Conservation (phyloP, 2,113 vertebrate genomes). For the Ancistrus triradiatus region DNA sequence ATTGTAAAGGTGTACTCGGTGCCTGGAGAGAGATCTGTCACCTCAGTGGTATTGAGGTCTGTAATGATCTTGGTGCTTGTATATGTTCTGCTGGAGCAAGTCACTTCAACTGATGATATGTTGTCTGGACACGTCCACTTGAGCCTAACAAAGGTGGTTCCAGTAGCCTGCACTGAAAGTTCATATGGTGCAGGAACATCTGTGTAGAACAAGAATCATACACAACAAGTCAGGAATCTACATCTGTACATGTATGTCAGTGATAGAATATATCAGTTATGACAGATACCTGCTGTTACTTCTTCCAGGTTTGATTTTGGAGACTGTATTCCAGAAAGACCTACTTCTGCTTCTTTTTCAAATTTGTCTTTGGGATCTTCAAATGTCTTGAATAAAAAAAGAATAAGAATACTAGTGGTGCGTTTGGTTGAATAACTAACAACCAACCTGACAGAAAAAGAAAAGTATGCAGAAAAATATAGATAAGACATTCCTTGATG, state of each 20-base stretch:
- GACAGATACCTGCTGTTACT: background rate
- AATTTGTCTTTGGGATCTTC: background rate
- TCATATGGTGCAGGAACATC: slow-evolving; percentile 33
- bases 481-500: background rate
- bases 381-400: background rate
- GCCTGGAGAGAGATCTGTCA: slow-evolving; percentile 40
- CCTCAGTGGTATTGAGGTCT: slow-evolving; percentile 7
- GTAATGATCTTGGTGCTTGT: background rate
- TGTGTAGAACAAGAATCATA: slow-evolving; percentile 19
- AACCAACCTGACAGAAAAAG: too few relatives aligned
- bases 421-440: too few relatives aligned
- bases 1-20: slow-evolving; percentile 47
- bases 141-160: slow-evolving; percentile 36
- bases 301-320: background rate
- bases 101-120: slow-evolving; percentile 25
- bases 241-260: background rate
- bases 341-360: background rate
- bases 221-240: background rate
- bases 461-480: too few relatives aligned
- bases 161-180: slow-evolving; percentile 20
- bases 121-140: slow-evolving; percentile 2
- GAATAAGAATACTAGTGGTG: background rate
- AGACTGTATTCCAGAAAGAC: background rate
- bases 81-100: slow-evolving; percentile 1
- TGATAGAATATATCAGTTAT: background rate